phyloP scores from a whole-genome alignment of 2,113 vertebrate species.

The Forbesichthys papilliferus region DNA sequence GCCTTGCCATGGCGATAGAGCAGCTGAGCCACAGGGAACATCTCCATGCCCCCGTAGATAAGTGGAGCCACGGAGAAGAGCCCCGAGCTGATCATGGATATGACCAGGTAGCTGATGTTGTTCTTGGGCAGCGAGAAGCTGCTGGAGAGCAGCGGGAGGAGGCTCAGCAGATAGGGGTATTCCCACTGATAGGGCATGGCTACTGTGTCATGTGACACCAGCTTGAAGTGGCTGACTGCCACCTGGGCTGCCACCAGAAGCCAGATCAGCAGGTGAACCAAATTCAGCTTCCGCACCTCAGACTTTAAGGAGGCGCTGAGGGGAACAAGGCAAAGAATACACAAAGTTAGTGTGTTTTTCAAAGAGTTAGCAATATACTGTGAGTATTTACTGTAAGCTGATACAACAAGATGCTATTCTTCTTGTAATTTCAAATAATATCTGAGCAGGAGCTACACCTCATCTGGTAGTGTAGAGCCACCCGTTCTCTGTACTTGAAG shows the following conservation, averaged over 20 bases:
- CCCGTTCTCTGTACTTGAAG: conserved; percentile 84
- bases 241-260: conserved; percentile 88
- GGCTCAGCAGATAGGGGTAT: conserved; percentile 89
- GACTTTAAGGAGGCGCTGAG: conserved; percentile 87
- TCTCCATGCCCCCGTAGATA: conserved; percentile 97
- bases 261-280: conserved; percentile 89
- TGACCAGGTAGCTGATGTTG: conserved; percentile 97
- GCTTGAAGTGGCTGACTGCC: conserved; percentile 82
- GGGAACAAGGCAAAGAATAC: too few relatives aligned
- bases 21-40: conserved; percentile 96
- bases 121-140: conserved; percentile 91
- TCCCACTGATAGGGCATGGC: conserved; percentile 97
- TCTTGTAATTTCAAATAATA: neutral
- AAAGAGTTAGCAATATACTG: neutral
- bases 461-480: conserved; percentile 89
- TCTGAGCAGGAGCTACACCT: conserved; percentile 66
- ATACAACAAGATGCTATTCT: neutral
- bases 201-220: conserved; percentile 88
- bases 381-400: neutral
- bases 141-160: conserved; percentile 76
- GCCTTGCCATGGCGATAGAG: conserved; percentile 96
- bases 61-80: conserved; percentile 94
- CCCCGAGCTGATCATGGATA: conserved; percentile 95
- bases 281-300: conserved; percentile 91
- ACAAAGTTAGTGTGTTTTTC: neutral